Base-by-base conservation (phyloP, 1,140 invertebrate species). In the Lepidurus packardi region DNA sequence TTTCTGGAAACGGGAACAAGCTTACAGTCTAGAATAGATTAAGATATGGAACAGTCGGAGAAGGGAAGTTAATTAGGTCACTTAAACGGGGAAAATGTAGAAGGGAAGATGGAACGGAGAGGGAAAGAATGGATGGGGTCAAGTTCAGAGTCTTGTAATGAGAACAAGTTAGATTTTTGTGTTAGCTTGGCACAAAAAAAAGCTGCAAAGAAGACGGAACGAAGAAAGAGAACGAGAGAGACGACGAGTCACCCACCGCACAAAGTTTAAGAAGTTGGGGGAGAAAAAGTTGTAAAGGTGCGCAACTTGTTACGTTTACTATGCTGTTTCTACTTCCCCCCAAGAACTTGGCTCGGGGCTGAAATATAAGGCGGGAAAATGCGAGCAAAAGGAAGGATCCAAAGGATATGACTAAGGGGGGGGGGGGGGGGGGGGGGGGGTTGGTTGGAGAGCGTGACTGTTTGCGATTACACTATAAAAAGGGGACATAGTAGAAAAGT, bases 281-380 rank as follows among this genome's bases (percentile, higher is more conserved):
- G 13, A 65, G 8, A 65, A 13, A 13, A 65, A 9, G 53, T 65
- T 65, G 53, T 65, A 65, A 65, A 65, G 21, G 53, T 34, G 34
- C 34, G 34, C 34, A 34, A 34, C 34, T 16, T 4, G 53, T 65
- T 16, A 21, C 9, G 53, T 16, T 65, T 65, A 21, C 53, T n/a
- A 65, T 7, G 34, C 34, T 34, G 34, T 34, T 34, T 34, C 34
- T 34, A 34, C 3, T 4, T 34, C 34, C 34, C 34, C 34, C 34
- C 34, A 34, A 34, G 34, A 34, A 65, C 21, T 65, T 7, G 53
- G 53, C 8, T 65, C 34, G 34, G 34, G 34, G 53, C 53, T 65
- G 53, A 65, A 65, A 65, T 65, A 13, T 21, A 65, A 65, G 53
- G 53, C 53, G 53, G 53, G 53, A 65, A 65, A 65, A 65, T 65